Conservation (phyloP, 2,113 vertebrate species). For the Empidonax alnorum region DNA sequence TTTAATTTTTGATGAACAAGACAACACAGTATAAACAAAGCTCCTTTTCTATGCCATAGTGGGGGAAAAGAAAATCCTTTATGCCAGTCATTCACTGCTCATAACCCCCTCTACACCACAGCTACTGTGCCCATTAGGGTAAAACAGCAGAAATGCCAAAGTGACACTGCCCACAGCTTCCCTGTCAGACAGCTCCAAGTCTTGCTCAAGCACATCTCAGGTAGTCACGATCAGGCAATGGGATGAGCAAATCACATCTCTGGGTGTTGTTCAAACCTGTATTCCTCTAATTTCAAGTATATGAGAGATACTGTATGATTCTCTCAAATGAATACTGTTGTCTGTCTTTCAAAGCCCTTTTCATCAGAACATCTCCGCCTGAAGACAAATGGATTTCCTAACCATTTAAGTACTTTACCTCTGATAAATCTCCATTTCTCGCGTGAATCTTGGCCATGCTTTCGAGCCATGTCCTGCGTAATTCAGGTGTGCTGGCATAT, state of each 20-base stretch:
- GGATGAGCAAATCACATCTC: not conserved
- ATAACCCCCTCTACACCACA: not conserved
- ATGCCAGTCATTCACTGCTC: not conserved
- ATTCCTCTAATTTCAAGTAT: not conserved
- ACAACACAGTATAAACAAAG: accelerated
- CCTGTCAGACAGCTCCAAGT: not conserved
- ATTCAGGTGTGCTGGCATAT: conserved; percentile 95
- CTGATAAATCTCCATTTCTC: conserved; percentile 94
- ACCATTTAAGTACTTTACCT: conserved; percentile 76
- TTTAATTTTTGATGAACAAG: not conserved
- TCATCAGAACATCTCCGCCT: not conserved
- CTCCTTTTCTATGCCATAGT: accelerated
- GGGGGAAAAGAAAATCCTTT: not conserved
- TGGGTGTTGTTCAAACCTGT: not conserved
- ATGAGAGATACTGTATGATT: not conserved
- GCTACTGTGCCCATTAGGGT: not conserved
- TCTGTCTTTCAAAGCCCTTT: not conserved
- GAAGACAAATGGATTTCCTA: not conserved
- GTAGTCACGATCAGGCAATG: not conserved
- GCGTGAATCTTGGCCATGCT: conserved; percentile 98
- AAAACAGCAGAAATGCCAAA: not conserved
- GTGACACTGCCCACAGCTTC: not conserved
- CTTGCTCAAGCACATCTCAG: not conserved
- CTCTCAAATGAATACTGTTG: not conserved
- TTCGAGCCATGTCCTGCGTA: conserved; percentile 96